A percentile compares a stretch with the other conserved stretches of the same genome.
These are phyloP conservation scores for Epirrhoe tristata DNA, from an alignment of 2,888 invertebrate genomes.

Conservation along the genomic window DNA sequence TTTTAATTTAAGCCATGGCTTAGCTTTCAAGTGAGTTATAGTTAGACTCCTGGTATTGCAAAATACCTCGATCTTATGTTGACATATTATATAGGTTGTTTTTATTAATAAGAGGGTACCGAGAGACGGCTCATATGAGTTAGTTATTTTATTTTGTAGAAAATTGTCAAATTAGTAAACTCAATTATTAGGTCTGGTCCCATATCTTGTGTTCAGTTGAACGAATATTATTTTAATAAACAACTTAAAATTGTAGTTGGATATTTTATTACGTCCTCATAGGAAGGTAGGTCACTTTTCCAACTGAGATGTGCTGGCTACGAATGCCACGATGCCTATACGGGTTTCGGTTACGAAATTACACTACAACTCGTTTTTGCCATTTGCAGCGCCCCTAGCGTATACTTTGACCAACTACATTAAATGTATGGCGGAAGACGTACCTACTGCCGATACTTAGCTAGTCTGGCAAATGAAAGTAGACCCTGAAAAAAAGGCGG, in stretches of 20 bases:
- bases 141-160: conserved; percentile 70
- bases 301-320: no score
- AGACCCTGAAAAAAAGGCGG: no score
- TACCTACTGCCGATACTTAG: no score
- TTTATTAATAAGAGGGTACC: conserved; percentile 81
- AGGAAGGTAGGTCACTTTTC: no score
- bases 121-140: conserved; percentile 69
- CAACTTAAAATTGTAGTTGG: conserved; percentile 76
- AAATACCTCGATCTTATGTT: conserved; percentile 71
- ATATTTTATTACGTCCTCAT: conserved; percentile 61
- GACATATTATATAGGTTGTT: conserved; percentile 85
- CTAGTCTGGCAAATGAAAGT: no score
- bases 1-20: background rate
- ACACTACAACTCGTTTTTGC: no score
- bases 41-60: conserved; percentile 44
- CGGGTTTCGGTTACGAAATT: no score
- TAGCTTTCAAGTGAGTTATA: conserved; percentile 19
- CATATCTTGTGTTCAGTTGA: conserved; percentile 84
- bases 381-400: no score
- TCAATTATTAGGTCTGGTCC: conserved; percentile 82
- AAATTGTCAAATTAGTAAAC: conserved; percentile 80
- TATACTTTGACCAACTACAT: no score
- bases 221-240: conserved; percentile 86
- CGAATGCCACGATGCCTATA: no score
- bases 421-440: no score